These are phyloP conservation scores for Saguinus imperator DNA, from an alignment of 2,113 vertebrate species.

Conservation along the genomic window DNA sequence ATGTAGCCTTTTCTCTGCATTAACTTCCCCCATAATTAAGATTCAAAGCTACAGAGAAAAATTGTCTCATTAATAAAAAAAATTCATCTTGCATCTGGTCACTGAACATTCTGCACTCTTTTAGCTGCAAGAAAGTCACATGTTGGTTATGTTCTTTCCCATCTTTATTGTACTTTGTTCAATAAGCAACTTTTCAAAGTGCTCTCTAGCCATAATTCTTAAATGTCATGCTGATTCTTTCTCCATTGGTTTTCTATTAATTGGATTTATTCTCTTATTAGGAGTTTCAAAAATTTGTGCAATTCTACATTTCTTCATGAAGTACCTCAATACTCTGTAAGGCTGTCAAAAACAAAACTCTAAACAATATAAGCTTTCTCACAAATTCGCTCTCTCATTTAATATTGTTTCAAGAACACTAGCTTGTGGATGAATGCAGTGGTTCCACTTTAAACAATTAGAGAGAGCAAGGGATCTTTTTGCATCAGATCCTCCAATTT, in stretches of 20 bases:
- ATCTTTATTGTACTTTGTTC: neutral
- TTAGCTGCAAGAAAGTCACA: neutral
- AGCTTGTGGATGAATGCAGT: neutral
- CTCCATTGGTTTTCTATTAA: neutral
- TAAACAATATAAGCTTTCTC: neutral
- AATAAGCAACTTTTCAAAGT: neutral
- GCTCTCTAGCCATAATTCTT: neutral
- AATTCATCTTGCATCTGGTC: neutral
- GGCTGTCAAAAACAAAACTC: neutral
- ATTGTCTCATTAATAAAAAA: neutral
- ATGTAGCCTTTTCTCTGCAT: neutral
- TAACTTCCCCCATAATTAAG: neutral
- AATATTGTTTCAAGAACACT: neutral
- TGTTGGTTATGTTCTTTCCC: neutral
- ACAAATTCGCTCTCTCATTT: neutral
- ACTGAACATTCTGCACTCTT: neutral
- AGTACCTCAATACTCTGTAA: neutral
- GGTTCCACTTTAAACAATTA: neutral
- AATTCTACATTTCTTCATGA: neutral
- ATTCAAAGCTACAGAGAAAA: neutral
- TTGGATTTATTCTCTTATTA: neutral
- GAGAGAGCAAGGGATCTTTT: neutral
- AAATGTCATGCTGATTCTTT: neutral
- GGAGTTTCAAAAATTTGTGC: neutral
- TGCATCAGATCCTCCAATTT: neutral